Percentiles rank a stretch among this genome's conserved stretches.
These are phyloP conservation scores for Eulimnadia texana DNA, from an alignment of 1,140 invertebrate species.

Conservation along the genomic window DNA sequence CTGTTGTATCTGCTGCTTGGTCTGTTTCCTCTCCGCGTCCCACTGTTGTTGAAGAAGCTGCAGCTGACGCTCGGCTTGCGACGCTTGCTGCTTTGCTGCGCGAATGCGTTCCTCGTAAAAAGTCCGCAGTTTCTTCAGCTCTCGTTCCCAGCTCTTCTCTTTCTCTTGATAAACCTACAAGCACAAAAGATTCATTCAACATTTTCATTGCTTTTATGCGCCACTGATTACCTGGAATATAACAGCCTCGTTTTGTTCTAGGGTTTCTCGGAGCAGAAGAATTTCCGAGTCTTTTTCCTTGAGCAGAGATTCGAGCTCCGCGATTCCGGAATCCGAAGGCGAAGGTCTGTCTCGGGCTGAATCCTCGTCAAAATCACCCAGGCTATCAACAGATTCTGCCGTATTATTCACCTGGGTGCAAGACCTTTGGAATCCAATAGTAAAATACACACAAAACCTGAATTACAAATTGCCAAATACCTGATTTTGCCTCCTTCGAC, in stretches of 20 bases:
- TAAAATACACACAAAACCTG: neutral
- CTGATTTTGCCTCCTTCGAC: constrained; percentile 12
- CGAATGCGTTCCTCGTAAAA: constrained; percentile 54
- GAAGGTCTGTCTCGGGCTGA: constrained; percentile 36
- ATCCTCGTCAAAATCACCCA: constrained; percentile 10
- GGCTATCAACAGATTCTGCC: constrained; percentile 3
- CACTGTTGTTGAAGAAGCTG: constrained; percentile 8
- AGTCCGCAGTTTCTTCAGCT: constrained; percentile 39
- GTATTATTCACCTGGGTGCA: neutral
- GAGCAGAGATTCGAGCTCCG: constrained; percentile 57
- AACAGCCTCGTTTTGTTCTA: constrained; percentile 64
- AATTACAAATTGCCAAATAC: too few species aligned
- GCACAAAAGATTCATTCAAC: constrained; percentile 1
- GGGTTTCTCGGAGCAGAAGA: constrained; percentile 51
- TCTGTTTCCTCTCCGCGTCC: constrained; percentile 10
- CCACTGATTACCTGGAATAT: constrained; percentile 36
- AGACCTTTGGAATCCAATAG: neutral
- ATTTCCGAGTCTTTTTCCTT: constrained; percentile 57
- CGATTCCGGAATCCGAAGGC: constrained; percentile 63
- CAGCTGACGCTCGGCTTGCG: constrained; percentile 7
- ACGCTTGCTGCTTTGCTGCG: constrained; percentile 31
- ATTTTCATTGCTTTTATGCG: neutral
- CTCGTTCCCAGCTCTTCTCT: constrained; percentile 41
- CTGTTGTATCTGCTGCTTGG: constrained; percentile 15
- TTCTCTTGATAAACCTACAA: constrained; percentile 45